Evolutionary conservation across 2,888 invertebrate species (phyloP), one percentile per base, ranked within the genome.

Genomic region (Coremacera marginata): DNA sequence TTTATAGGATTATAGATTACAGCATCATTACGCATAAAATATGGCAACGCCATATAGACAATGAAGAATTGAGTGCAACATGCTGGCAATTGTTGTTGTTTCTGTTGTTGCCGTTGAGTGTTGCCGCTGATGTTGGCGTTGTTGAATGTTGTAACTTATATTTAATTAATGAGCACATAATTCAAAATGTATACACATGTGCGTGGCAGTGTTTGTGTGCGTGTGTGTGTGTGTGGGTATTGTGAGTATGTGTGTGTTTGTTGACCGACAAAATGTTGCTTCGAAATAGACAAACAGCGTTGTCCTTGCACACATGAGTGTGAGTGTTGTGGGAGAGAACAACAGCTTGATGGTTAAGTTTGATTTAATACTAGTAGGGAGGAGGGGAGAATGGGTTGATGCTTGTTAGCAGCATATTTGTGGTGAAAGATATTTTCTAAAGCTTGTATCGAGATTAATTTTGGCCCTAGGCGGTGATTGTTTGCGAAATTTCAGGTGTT

Each of bases 141-240:
- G 68, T 62, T 76, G 51, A 22, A 71, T 76, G 76, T 65, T 65
- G 65, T 76, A 71, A 71, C 67, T 74, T 55, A 55, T 74, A 51
- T 74, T 74, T 65, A 74, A 74, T 74, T 74, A 74, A 74, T 67
- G 55, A 51, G 67, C 31, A 55, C 74, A 74, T 65, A 74, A 62
- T 31, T 25, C 11, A 34, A 71, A 67, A 70, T 34, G 34, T 52
- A 37, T 37, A 37, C 25, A 7, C 25, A 16, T 57, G 52, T 51
- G 74, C 19, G 52, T 76, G 78, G 63, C 75, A 75, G 31, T 60
- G 14, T 27, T 27, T 75, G 52, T 63, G 31, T 34, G 51, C 31
- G 55, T 63, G 37, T 31, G 44, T 75, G 55, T 2, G 2, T 75
- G 3, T 49, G 9, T 25, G 27, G 14, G 49, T 68, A 16, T 52